Base-by-base conservation (phyloP, 2,113 vertebrate species). In the Turnix velox region DNA sequence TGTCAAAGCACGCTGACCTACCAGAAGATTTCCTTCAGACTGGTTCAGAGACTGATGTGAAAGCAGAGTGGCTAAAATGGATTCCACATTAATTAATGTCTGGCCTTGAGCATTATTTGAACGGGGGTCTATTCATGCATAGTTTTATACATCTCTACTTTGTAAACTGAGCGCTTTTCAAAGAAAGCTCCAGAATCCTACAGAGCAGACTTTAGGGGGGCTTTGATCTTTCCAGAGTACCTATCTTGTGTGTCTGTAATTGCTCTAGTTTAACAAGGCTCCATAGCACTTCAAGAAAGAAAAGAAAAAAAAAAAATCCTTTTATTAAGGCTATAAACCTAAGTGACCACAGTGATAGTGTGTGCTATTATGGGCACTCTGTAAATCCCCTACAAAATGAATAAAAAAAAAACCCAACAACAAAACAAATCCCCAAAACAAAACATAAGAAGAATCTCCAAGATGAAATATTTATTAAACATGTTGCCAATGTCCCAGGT, bases 221-320 rank as follows among this genome's bases (percentile, higher is more conserved):
- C 96, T 98, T 97, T 98, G 97, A 98, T 98, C 96, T 97, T 96
- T 95, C 92, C 94, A 95, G 93, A 97, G 92, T 94, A 96, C 97
- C 96, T 97, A 97, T 97, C 90, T 95, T 95, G 90, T 95, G 94
- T 97, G 97, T 95, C 97, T 96, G 78, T 97, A 98, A 98, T 96
- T 97, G 96, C 89, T 94, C 89, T 82, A 94, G 92, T 98, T 98
- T 96, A 98, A 97, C 90, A 96, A 96, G 96, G 86, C 96, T 97
- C 84, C 94, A 87, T 72, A 95, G 95, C 94, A 96, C 91, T 90
- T 89, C 93, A 96, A 96, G 91, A 92, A 94, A 76, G 58, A n/a
- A 57, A 91, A 82, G n/a, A n/a, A 89, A 89, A 77, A 90, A 74
- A 69, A 92, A 65, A 81, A 90, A 74, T 54, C 68, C 90, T 97